Evolutionary conservation across 2,888 invertebrate genomes (phyloP).

Genomic region (Bibio marci): DNA sequence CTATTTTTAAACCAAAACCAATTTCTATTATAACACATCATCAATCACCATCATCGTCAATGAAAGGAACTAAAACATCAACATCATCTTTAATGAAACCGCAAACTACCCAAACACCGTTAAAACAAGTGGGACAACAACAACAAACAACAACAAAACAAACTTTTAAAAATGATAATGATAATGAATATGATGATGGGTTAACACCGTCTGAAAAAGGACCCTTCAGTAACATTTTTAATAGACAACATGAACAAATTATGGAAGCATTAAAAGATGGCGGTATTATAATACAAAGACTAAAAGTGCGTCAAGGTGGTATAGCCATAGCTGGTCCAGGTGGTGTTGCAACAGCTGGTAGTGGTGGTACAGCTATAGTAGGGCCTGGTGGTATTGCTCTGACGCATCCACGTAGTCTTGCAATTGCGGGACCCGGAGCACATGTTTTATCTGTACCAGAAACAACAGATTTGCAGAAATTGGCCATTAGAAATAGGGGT

Average conservation of each 20-base stretch:
- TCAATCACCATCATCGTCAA: background rate
- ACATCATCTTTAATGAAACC: too few relatives aligned
- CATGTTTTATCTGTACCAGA: slow-evolving; percentile 50
- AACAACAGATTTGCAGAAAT: slow-evolving; percentile 36
- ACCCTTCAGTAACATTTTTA: slow-evolving; percentile 5
- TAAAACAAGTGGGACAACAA: background rate
- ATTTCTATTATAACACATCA: background rate
- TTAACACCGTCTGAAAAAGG: slow-evolving; percentile 1
- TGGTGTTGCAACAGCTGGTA: slow-evolving; percentile 64
- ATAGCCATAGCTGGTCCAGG: slow-evolving; percentile 68
- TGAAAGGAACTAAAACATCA: too few relatives aligned
- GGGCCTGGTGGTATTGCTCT: slow-evolving; percentile 62
- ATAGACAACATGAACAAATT: background rate
- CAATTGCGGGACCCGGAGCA: slow-evolving; percentile 58
- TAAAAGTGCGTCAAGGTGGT: slow-evolving; percentile 56
- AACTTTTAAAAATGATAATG: too few relatives aligned
- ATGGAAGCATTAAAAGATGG: slow-evolving; percentile 24
- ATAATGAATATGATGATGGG: background rate
- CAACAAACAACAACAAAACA: background rate
- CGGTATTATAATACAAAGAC: slow-evolving; percentile 48
- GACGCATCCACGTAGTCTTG: slow-evolving; percentile 55
- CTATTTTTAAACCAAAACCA: background rate
- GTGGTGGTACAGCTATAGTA: slow-evolving; percentile 63
- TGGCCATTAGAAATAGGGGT: slow-evolving; percentile 17
- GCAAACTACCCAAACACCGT: too few relatives aligned